These are phyloP conservation scores for Rhagonycha fulva DNA, from an alignment of 2,888 invertebrate species.

Conservation along the genomic window DNA sequence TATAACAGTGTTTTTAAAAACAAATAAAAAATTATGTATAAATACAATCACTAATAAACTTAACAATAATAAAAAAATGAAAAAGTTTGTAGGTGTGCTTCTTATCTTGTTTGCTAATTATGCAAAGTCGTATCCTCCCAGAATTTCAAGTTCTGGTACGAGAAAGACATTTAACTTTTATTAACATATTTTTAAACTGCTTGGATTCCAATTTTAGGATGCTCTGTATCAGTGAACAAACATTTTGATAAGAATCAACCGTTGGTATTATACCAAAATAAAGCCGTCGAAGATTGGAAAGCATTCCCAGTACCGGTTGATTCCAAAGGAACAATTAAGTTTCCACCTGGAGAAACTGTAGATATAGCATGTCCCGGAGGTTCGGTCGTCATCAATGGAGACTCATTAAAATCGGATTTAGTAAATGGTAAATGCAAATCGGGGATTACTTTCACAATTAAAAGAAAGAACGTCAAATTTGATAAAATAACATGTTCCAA, in stretches of 20 bases:
- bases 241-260: slow-evolving; percentile 64
- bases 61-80: neutral
- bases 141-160: slow-evolving; percentile 2
- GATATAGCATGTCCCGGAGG: slow-evolving; percentile 36
- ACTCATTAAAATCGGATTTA: neutral
- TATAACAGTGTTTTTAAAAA: too few species aligned
- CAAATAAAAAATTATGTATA: too few species aligned
- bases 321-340: slow-evolving; percentile 26
- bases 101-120: neutral
- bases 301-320: slow-evolving; percentile 36
- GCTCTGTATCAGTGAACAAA: slow-evolving; percentile 56
- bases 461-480: slow-evolving; percentile 43
- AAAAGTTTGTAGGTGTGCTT: neutral
- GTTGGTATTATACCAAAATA: slow-evolving; percentile 57
- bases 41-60: too few species aligned
- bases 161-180: neutral
- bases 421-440: slow-evolving; percentile 31
- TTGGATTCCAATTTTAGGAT: slow-evolving; percentile 38
- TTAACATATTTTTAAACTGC: neutral
- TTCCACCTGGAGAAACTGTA: slow-evolving; percentile 27
- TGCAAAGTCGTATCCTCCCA: neutral
- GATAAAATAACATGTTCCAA: slow-evolving; percentile 54
- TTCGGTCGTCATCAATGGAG: slow-evolving; percentile 23
- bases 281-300: slow-evolving; percentile 21
- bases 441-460: slow-evolving; percentile 33